These are phyloP conservation scores for Trinectes maculatus DNA, from an alignment of 2,113 vertebrate genomes.

Conservation along the genomic window DNA sequence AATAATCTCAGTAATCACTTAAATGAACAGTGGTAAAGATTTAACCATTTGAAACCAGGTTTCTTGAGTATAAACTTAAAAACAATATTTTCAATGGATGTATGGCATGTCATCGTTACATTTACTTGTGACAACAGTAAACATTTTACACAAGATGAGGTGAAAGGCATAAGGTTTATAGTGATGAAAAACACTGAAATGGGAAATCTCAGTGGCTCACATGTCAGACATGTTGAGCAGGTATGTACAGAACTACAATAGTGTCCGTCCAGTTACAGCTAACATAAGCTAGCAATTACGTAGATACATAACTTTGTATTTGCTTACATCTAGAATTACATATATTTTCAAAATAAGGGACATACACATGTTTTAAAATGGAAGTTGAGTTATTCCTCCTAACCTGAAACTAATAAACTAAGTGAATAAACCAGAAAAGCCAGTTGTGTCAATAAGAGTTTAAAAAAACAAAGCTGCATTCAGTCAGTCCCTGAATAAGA, in stretches of 20 bases:
- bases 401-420: background rate
- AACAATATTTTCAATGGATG: too few species aligned
- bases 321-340: background rate
- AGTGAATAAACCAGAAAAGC: background rate
- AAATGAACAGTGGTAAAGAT: background rate
- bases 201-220: background rate
- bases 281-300: slow-evolving; percentile 1
- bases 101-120: slow-evolving; percentile 4
- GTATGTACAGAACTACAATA: slow-evolving; percentile 32
- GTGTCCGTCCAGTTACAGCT: slow-evolving; percentile 16
- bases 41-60: too few species aligned
- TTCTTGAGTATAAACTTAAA: too few species aligned
- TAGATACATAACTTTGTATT: background rate
- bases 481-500: background rate
- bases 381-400: background rate
- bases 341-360: background rate
- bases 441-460: background rate
- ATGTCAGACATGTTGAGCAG: slow-evolving; percentile 31
- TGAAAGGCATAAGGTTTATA: slow-evolving; percentile 26
- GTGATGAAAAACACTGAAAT: slow-evolving; percentile 14
- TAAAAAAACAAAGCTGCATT: background rate
- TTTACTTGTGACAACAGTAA: slow-evolving; percentile 22
- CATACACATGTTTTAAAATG: background rate
- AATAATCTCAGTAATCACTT: background rate
- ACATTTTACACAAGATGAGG: slow-evolving; percentile 7